phyloP scores from a whole-genome alignment of 2,888 invertebrate genomes.

The Altica lythri region DNA sequence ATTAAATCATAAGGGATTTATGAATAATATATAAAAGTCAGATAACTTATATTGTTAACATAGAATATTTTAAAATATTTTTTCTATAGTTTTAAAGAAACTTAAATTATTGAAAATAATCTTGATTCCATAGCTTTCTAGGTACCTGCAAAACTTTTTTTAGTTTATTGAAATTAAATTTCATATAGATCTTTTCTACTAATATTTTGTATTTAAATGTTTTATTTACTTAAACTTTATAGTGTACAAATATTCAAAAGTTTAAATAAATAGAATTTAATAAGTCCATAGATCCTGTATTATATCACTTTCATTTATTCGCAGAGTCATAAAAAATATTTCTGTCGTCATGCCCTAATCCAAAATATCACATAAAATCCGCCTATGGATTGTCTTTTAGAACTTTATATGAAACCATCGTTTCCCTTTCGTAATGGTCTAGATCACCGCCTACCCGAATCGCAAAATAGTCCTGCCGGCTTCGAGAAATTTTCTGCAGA shows the following conservation, averaged over 20 bases:
- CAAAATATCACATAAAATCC: not conserved
- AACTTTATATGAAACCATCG: constrained; percentile 2
- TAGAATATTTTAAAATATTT: no score
- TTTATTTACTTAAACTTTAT: not conserved
- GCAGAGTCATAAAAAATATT: no score
- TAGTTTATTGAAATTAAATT: no score
- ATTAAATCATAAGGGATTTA: no score
- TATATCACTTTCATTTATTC: not conserved
- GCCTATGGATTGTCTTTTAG: constrained; percentile 3
- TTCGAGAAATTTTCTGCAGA: not conserved
- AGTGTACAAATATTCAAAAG: not conserved
- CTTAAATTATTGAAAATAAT: no score
- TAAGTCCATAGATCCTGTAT: no score
- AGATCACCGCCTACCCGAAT: constrained; percentile 5
- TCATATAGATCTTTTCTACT: not conserved
- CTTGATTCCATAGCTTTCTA: no score
- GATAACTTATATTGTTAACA: no score
- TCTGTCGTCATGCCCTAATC: not conserved
- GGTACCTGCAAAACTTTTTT: no score
- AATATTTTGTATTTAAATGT: not conserved
- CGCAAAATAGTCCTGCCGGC: constrained; percentile 5
- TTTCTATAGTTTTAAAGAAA: no score
- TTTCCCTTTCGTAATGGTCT: constrained; percentile 8
- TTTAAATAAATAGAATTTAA: no score
- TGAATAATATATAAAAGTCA: no score